Evolutionary conservation across 53 echinoderm and acorn worm genomes (phyloP), one percentile per base, ranked within the genome.

Genomic region (Apostichopus leukothele): DNA sequence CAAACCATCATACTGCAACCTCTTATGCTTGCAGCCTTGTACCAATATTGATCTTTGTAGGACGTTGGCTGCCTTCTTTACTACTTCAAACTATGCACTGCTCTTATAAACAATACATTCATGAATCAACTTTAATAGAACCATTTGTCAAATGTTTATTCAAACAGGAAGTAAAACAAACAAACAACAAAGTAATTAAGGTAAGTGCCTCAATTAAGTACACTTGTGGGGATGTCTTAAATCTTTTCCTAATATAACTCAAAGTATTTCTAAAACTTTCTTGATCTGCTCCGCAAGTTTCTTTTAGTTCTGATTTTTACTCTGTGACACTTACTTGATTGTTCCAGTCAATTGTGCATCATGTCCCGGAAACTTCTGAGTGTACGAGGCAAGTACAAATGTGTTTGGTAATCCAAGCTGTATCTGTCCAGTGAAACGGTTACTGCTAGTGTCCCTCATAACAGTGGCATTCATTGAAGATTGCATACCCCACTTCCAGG

Each of bases 361-460:
- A 18, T 94, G 83, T 9, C 73, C 78, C 54, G 89, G 78, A 90
- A 99, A 96, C 85, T 99, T 99, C 75, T 92, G 93, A 19, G 94
- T 94, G 67, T 92, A 94, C 21, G 94, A 94, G 22, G 91, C 87
- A 89, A 94, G 91, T 8, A 89, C 88, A 89, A 93, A 99, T 10
- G 99, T 89, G 88, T 92, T 93, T 10, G 99, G 99, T 23, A 99
- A 94, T 18, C 99, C 99, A 89, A 99, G 89, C 96, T 98, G 99
- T 8, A 99, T 51, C 53, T 96, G 96, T 21, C 87, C 92, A 52
- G 94, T 92, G 27, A 92, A 53, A 66, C 94, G 94, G 7, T 85
- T 96, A 1, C 92, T 83, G 86, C 76, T 87, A 22, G 96, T 96
- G 68, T 99, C 99, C 83, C 99, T 85, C 50, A 96, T 88, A 1